Percentiles rank a stretch among this genome's conserved stretches.
Evolutionary conservation across 2,888 invertebrate genomes (phyloP).

Genomic region (Tuta absoluta): DNA sequence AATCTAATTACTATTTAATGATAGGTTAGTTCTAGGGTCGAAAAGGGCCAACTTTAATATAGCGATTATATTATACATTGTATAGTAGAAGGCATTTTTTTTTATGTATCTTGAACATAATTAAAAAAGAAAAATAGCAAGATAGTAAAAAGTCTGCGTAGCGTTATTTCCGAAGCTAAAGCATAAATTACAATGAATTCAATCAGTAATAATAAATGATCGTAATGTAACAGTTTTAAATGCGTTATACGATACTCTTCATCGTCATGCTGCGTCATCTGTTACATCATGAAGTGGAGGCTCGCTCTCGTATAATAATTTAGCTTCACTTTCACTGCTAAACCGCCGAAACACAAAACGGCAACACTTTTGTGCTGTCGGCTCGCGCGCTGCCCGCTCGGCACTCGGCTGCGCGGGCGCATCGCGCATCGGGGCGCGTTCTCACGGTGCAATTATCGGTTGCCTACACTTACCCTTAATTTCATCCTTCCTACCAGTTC

Average conservation of each 20-base stretch:
- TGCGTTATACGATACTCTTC: neutral
- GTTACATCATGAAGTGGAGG: conserved; percentile 29
- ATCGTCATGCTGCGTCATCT: conserved; percentile 18
- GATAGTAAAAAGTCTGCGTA: neutral
- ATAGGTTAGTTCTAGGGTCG: conserved; percentile 6
- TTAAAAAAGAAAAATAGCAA: too few species aligned
- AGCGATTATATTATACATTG: too few species aligned
- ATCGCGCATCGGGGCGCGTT: conserved; percentile 46
- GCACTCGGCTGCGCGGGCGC: conserved; percentile 38
- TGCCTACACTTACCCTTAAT: conserved; percentile 74
- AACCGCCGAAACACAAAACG: conserved; percentile 34
- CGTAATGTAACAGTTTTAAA: neutral
- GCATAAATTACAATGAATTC: neutral
- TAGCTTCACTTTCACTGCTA: conserved; percentile 37
- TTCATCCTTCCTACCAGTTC: conserved; percentile 59
- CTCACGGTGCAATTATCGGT: conserved; percentile 77
- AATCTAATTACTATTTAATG: conserved; percentile 29
- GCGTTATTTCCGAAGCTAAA: neutral
- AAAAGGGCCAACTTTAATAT: neutral
- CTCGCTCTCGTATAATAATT: conserved; percentile 29
- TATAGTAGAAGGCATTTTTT: neutral
- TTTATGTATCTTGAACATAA: neutral
- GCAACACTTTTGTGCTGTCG: conserved; percentile 39
- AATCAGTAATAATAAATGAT: neutral
- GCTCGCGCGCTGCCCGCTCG: conserved; percentile 33